Conservation (phyloP, 2,113 vertebrate genomes). For the Pomatostomus ruficeps region DNA sequence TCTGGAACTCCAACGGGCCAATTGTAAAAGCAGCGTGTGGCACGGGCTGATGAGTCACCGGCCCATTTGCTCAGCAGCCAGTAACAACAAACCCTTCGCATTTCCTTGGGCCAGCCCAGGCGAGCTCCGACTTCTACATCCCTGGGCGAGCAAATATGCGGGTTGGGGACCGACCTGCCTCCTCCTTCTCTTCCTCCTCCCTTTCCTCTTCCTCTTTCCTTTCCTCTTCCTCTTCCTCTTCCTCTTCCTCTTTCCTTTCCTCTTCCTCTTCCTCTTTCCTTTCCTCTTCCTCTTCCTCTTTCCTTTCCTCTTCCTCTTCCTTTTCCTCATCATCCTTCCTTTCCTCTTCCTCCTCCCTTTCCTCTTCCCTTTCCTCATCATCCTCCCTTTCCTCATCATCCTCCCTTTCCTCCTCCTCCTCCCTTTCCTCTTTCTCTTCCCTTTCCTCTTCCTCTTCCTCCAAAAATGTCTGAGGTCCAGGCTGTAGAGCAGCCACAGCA, state of each 20-base stretch:
- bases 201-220: not conserved
- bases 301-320: too few species aligned
- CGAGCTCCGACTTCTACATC: not conserved
- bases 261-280: not conserved
- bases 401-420: not conserved
- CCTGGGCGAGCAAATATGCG: not conserved
- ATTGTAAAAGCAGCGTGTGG: constrained; percentile 29
- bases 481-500: not conserved
- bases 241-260: not conserved
- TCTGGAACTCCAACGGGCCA: constrained; percentile 3
- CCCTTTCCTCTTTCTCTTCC: not conserved
- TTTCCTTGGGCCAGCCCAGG: not conserved
- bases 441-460: not conserved
- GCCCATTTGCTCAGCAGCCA: not conserved
- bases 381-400: too few species aligned
- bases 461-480: not conserved
- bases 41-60: constrained; percentile 7
- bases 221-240: not conserved
- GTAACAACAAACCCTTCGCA: not conserved
- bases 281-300: not conserved
- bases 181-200: not conserved
- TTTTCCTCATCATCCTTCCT: not conserved
- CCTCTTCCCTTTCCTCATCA: not conserved
- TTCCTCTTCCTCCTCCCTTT: not conserved
- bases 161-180: not conserved